A percentile compares a stretch with the other conserved stretches of the same genome.
These are phyloP conservation scores for Alectura lathami DNA, from an alignment of 2,113 vertebrate genomes.

Conservation along the genomic window DNA sequence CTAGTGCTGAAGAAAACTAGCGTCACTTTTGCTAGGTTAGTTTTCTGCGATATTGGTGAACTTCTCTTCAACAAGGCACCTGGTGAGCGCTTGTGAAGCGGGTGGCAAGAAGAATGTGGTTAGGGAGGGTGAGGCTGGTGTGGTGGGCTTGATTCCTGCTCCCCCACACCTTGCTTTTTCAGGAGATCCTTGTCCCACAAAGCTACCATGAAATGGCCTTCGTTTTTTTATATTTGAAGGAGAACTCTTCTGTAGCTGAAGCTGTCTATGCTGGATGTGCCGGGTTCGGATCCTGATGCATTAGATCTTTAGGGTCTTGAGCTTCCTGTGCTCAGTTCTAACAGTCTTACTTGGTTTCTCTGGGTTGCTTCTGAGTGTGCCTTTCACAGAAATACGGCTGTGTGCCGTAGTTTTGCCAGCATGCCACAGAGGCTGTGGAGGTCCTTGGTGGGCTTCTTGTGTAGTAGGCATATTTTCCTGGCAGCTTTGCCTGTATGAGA, in stretches of 20 bases:
- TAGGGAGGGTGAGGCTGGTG: neutral
- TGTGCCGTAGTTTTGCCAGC: neutral
- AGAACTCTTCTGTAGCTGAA: neutral
- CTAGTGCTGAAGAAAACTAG: neutral
- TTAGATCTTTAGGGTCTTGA: neutral
- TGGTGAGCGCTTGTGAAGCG: rapidly evolving
- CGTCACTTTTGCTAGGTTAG: neutral
- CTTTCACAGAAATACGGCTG: neutral
- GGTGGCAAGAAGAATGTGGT: neutral
- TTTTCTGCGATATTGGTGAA: neutral
- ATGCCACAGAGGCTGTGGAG: rapidly evolving
- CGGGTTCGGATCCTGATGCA: neutral
- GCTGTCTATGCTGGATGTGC: neutral
- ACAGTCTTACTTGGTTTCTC: neutral
- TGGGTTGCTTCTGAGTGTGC: neutral
- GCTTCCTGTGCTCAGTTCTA: neutral
- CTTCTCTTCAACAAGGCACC: neutral
- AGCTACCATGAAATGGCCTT: neutral
- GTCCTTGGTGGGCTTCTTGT: neutral
- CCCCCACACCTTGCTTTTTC: rapidly evolving
- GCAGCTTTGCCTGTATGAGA: neutral
- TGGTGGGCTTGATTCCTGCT: no score
- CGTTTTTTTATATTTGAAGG: neutral
- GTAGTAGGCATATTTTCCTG: neutral
- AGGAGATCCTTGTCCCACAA: neutral